Base-by-base conservation (phyloP, 2,797 vertebrate species). In the Aldrovandia affinis region DNA sequence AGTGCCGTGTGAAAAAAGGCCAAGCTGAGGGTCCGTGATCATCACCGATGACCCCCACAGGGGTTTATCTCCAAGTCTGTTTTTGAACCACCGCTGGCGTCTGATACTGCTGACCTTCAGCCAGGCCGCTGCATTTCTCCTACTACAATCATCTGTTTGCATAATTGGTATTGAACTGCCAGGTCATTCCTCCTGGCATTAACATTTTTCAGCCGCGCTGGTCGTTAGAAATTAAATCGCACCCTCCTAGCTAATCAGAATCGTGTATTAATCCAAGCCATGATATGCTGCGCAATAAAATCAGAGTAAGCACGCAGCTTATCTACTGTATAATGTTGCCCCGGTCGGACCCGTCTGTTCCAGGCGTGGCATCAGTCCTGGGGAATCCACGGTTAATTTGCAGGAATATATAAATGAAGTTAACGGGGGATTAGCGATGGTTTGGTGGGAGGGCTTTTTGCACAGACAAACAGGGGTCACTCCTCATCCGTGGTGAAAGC, bases 401-500 rank as follows among this genome's bases (percentile, higher is more conserved):
- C 10, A 77, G 39, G 47, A 10, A 44, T 47, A 47, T 42, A n/a
- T 1, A 42, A 20, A 42, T 20, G 12, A 75, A 75, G 39, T 15
- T 33, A 10, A 68, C 12, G 30, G 39, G 22, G 36, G 20, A 18
- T 18, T 42, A 39, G 36, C 6, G 39, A 77, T 28, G 25, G 47
- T 3, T 0, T 20, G 39, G 14, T 22, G 39, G 22, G 2, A 28
- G 30, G 83, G 83, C 84, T 83, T 80, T n/a, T n/a, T n/a, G n/a
- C n/a, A n/a, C n/a, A n/a, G n/a, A n/a, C n/a, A n/a, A n/a, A n/a
- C n/a, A n/a, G n/a, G n/a, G n/a, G n/a, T n/a, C n/a, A n/a, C n/a
- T n/a, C 6, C 55, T 52, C 39, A 83, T 83, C 88, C 85, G 88
- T 88, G 89, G 87, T 86, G 30, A 33, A 55, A 77, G 89, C 87